Evolutionary conservation across 1,140 invertebrate species (phyloP).

Genomic region (Ruditapes philippinarum): DNA sequence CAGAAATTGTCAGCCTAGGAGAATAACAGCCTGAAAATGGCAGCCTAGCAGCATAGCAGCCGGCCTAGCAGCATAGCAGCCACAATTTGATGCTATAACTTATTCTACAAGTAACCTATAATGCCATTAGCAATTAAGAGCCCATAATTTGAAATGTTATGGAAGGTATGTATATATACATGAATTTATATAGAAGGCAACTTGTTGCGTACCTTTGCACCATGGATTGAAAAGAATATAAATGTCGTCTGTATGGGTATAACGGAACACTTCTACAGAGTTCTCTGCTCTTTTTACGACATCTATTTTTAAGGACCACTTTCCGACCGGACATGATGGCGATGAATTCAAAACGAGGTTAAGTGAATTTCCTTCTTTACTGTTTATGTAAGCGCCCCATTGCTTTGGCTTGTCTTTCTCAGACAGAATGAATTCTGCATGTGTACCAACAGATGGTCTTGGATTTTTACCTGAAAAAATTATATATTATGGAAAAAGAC

Average conservation of each 20-base stretch:
- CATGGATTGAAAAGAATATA: conserved; percentile 96
- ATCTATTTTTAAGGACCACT: conserved; percentile 95
- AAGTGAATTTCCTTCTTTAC: neutral
- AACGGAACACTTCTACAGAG: conserved; percentile 88
- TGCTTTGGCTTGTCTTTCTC: conserved; percentile 78
- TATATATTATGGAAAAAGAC: no score
- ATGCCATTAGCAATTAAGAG: no score
- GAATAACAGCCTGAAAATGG: no score
- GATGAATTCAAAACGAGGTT: conserved; percentile 82
- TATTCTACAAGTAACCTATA: no score
- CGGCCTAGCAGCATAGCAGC: no score
- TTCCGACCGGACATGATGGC: conserved; percentile 92
- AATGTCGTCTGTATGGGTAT: conserved; percentile 89
- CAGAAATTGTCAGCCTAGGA: no score
- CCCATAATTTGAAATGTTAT: no score
- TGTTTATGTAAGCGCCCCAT: conserved; percentile 86
- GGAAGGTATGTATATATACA: no score
- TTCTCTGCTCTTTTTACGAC: conserved; percentile 90
- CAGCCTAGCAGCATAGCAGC: no score
- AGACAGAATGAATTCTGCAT: conserved; percentile 91
- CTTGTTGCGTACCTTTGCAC: conserved; percentile 89
- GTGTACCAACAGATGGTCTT: conserved; percentile 92
- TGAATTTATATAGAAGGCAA: no score
- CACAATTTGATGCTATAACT: no score
- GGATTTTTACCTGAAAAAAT: conserved; percentile 90